Evolutionary conservation across 2,113 vertebrate species (phyloP).

Genomic region (Buteo buteo): DNA sequence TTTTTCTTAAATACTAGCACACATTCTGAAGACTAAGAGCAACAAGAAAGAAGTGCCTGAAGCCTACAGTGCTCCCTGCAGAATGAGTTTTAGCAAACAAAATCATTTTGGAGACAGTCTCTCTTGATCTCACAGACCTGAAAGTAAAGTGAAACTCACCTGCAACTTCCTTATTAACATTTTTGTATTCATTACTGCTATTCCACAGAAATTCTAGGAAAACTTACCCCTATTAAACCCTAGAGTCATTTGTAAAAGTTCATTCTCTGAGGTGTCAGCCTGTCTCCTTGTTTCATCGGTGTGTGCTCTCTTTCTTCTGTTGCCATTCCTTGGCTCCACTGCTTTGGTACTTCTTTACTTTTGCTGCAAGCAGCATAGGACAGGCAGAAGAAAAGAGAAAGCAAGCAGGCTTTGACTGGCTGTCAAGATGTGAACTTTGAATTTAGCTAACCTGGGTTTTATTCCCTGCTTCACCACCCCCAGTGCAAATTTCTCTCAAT

Average conservation of each 20-base stretch:
- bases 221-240: background rate
- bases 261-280: background rate
- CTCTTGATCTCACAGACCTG: background rate
- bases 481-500: background rate
- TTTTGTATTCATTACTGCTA: background rate
- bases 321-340: accelerated
- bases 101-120: background rate
- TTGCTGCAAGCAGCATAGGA: background rate
- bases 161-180: background rate
- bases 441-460: background rate
- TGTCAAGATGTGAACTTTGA: background rate
- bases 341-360: background rate
- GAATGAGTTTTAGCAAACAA: background rate
- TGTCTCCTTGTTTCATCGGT: background rate
- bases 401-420: background rate
- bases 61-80: background rate
- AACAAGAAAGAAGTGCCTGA: background rate
- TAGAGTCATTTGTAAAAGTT: background rate
- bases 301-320: background rate
- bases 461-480: background rate
- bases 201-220: background rate
- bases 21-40: background rate
- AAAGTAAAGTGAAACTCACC: background rate
- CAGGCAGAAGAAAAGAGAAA: background rate
- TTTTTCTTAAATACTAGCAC: background rate